Conservation (phyloP, 2,113 vertebrate genomes). For the Halichoeres trimaculatus region DNA sequence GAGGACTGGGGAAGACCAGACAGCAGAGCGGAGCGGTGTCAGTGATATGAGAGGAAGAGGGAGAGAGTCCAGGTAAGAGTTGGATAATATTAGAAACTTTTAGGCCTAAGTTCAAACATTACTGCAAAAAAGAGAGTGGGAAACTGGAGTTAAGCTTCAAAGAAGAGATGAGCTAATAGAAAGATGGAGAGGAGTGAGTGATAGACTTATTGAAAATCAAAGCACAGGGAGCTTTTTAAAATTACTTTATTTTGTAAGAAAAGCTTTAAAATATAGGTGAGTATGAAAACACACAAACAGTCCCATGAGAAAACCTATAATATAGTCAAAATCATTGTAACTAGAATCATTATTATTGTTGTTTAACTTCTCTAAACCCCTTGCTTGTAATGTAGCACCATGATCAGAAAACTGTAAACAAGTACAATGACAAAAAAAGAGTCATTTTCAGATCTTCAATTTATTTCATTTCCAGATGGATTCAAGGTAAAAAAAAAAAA, state of each 20-base stretch:
- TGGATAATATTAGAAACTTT: not conserved
- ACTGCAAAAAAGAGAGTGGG: not conserved
- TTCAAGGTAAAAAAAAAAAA: conserved; percentile 74
- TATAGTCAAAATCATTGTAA: conserved; percentile 75
- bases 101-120: not conserved
- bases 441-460: conserved; percentile 77
- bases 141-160: not conserved
- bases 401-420: conserved; percentile 72
- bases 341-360: conserved; percentile 78
- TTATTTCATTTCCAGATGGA: conserved; percentile 80
- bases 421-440: conserved; percentile 77
- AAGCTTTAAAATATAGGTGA: conserved; percentile 63
- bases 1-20: conserved; percentile 56
- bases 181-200: not conserved
- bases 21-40: conserved; percentile 10
- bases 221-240: conserved; percentile 74
- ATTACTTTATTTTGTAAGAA: conserved; percentile 78
- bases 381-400: conserved; percentile 62
- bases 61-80: conserved; percentile 13
- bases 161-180: not conserved
- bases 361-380: conserved; percentile 47
- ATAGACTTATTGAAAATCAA: conserved; percentile 58
- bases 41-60: not conserved
- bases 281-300: conserved; percentile 70
- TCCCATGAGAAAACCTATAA: conserved; percentile 57